These are phyloP conservation scores for Cepaea nemoralis DNA, from an alignment of 1,140 invertebrate genomes.

Conservation along the genomic window DNA sequence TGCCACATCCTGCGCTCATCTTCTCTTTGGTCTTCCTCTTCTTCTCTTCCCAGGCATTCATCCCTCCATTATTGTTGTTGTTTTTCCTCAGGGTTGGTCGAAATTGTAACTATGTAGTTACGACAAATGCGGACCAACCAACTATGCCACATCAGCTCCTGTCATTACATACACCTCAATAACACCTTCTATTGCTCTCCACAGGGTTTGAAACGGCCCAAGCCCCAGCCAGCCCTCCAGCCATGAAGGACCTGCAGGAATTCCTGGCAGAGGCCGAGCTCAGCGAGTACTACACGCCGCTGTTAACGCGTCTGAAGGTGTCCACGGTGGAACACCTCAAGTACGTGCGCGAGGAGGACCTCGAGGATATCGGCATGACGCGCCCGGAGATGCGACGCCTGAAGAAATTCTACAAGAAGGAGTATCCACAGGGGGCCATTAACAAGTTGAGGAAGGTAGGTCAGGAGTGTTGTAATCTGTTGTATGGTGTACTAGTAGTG, in stretches of 20 bases:
- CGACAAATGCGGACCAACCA: too few species aligned
- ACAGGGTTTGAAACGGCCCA: slow-evolving; percentile 19
- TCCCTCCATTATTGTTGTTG: too few species aligned
- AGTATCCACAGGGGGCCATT: slow-evolving; percentile 85
- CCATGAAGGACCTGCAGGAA: slow-evolving; percentile 81
- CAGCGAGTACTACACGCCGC: slow-evolving; percentile 86
- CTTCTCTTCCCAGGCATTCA: too few species aligned
- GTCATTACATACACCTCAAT: too few species aligned
- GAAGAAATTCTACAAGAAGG: slow-evolving; percentile 92
- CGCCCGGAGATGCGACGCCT: slow-evolving; percentile 93
- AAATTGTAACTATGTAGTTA: too few species aligned
- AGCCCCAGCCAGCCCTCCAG: slow-evolving; percentile 46
- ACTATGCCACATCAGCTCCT: too few species aligned
- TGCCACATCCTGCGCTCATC: too few species aligned
- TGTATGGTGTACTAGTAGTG: too few species aligned
- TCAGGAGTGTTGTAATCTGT: too few species aligned
- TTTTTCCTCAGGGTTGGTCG: too few species aligned
- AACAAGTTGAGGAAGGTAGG: slow-evolving; percentile 64
- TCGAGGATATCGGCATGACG: slow-evolving; percentile 91
- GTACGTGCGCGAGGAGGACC: slow-evolving; percentile 93
- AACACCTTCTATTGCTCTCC: too few species aligned
- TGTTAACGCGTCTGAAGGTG: slow-evolving; percentile 79
- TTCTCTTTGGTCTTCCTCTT: too few species aligned
- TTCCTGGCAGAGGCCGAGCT: slow-evolving; percentile 91
- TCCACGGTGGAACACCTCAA: slow-evolving; percentile 89